Conservation (phyloP, 35 echinoderm and acorn worm genomes). For the Heliocidaris erythrogramma region DNA sequence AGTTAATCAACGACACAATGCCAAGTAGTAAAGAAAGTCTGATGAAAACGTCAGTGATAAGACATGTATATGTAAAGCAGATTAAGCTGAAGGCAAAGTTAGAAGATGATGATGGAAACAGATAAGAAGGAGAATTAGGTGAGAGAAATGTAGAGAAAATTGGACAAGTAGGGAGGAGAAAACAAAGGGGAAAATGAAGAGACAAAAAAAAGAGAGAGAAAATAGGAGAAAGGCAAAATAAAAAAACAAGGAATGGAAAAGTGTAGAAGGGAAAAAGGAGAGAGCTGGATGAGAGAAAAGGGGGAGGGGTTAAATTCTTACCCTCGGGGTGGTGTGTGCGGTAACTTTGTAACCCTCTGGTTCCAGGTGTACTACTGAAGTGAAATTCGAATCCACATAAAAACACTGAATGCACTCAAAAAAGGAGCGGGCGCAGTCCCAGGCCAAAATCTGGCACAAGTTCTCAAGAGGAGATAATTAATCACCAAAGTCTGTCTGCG, state of each 20-base stretch:
- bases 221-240: neutral
- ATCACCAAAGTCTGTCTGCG: neutral
- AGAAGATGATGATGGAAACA: too few relatives aligned
- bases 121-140: too few relatives aligned
- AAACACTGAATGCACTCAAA: neutral
- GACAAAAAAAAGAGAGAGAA: neutral
- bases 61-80: too few relatives aligned
- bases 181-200: neutral
- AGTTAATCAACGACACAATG: too few relatives aligned
- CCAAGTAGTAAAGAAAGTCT: too few relatives aligned
- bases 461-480: neutral
- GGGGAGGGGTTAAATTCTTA: neutral
- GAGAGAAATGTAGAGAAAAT: neutral
- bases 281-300: neutral
- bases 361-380: neutral
- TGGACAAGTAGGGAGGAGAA: neutral
- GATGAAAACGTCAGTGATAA: too few relatives aligned
- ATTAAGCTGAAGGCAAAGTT: too few relatives aligned
- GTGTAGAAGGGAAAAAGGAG: neutral
- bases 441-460: neutral
- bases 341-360: conserved; percentile 8
- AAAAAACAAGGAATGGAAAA: neutral
- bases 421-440: neutral
- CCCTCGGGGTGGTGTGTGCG: neutral
- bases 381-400: neutral